Evolutionary conservation across 2,113 vertebrate genomes (phyloP).

Genomic region (Tetrax tetrax): DNA sequence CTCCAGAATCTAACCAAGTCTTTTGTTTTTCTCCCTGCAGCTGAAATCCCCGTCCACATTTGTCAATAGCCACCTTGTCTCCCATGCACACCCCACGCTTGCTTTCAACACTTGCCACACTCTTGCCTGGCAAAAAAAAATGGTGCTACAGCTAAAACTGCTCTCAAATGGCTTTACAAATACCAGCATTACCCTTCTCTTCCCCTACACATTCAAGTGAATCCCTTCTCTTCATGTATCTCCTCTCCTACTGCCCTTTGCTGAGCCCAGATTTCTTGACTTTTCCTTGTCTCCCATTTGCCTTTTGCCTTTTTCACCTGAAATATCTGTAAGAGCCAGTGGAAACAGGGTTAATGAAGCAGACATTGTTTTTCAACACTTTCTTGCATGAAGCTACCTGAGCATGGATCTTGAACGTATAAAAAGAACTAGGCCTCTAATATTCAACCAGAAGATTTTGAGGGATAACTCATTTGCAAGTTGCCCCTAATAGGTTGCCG

Average conservation of each 20-base stretch:
- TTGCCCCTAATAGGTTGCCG: not conserved
- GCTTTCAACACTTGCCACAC: not conserved
- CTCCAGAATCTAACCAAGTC: not conserved
- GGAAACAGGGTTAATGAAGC: not conserved
- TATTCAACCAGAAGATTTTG: not conserved
- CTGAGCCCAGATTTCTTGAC: not conserved
- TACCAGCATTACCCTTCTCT: not conserved
- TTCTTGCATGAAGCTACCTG: not conserved
- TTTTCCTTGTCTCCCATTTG: not conserved
- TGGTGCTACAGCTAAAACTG: not conserved
- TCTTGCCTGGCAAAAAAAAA: not conserved
- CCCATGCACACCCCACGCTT: not conserved
- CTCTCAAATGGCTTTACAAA: not conserved
- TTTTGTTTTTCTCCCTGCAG: not conserved
- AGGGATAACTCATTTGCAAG: not conserved
- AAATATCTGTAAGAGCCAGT: not conserved
- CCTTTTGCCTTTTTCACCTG: too few relatives aligned
- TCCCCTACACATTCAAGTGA: accelerated
- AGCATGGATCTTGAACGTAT: not conserved
- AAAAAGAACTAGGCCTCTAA: not conserved
- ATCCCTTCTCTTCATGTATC: not conserved
- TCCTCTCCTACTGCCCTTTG: not conserved
- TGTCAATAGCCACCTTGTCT: not conserved
- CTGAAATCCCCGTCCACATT: not conserved
- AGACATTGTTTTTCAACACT: not conserved